Evolutionary conservation across 1,140 invertebrate genomes (phyloP).

Genomic region (Hypothenemus hampei): DNA sequence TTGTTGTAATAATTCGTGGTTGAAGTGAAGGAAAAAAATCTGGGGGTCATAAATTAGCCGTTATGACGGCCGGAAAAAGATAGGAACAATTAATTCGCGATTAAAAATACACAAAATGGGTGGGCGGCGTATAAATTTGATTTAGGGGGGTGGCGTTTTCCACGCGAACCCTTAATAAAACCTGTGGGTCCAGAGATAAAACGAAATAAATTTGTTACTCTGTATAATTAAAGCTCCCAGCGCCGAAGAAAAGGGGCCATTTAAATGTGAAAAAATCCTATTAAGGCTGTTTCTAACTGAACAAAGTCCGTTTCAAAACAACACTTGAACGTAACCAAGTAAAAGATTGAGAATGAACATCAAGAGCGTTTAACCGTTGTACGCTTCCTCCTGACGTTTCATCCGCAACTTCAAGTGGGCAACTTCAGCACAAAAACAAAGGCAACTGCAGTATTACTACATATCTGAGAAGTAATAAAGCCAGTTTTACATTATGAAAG

Average conservation of each 20-base stretch:
- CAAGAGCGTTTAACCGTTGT: no score
- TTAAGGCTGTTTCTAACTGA: not conserved
- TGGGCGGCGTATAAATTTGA: conserved; percentile 1
- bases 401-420: no score
- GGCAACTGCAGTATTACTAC: no score
- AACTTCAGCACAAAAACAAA: no score
- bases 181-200: not conserved
- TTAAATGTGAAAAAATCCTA: not conserved
- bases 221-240: not conserved
- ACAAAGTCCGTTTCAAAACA: not conserved
- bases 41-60: not conserved
- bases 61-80: not conserved
- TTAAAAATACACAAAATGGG: conserved; percentile 8
- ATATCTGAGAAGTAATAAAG: no score
- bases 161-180: not conserved
- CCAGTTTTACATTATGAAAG: no score
- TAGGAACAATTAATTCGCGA: conserved; percentile 5
- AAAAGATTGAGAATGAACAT: no score
- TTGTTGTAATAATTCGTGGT: no score
- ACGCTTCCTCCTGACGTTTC: no score
- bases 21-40: no score
- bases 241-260: not conserved
- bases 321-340: no score
- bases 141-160: not conserved
- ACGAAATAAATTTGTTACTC: no score